Conservation (phyloP, 1,140 invertebrate species). For the Apis cerana region DNA sequence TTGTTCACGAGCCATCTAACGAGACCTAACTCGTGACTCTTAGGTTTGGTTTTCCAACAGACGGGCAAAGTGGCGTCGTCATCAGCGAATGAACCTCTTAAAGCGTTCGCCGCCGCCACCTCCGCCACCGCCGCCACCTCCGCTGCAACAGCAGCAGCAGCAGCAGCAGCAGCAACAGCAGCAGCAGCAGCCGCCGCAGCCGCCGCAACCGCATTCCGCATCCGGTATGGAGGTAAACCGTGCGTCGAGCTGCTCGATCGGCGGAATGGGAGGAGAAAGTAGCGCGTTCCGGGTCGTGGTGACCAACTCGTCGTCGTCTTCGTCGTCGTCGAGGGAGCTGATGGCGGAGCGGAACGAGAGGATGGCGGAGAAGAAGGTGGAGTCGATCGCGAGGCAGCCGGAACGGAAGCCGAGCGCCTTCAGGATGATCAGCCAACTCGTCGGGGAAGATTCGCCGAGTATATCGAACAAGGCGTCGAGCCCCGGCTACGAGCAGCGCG, state of each 20-base stretch:
- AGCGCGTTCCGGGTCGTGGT: conserved; percentile 90
- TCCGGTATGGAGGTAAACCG: conserved; percentile 74
- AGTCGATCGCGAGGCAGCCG: conserved; percentile 67
- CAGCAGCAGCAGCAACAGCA: conserved; percentile 67
- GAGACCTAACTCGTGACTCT: conserved; percentile 80
- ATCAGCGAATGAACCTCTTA: conserved; percentile 96
- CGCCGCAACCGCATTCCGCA: conserved; percentile 67
- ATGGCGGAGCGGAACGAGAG: conserved; percentile 71
- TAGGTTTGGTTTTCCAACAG: conserved; percentile 99
- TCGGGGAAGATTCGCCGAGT: conserved; percentile 77
- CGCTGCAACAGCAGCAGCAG: conserved; percentile 61
- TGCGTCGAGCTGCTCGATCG: conserved; percentile 72
- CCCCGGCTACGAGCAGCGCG: conserved; percentile 74
- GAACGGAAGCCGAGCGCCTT: conserved; percentile 77
- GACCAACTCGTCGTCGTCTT: conserved; percentile 71
- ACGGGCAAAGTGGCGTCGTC: conserved; percentile 97
- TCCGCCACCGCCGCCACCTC: conserved; percentile 67
- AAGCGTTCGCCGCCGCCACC: conserved; percentile 86
- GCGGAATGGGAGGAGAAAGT: conserved; percentile 91
- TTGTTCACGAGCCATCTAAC: conserved; percentile 77
- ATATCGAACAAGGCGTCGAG: conserved; percentile 78
- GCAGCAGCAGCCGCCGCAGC: conserved; percentile 60
- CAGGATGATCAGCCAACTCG: conserved; percentile 78
- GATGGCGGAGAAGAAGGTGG: conserved; percentile 77
- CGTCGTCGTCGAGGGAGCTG: conserved; percentile 48